A percentile compares a stretch with the other conserved stretches of the same genome.
Conservation (phyloP, 2,888 invertebrate genomes). For the Melinaea menophilus region DNA sequence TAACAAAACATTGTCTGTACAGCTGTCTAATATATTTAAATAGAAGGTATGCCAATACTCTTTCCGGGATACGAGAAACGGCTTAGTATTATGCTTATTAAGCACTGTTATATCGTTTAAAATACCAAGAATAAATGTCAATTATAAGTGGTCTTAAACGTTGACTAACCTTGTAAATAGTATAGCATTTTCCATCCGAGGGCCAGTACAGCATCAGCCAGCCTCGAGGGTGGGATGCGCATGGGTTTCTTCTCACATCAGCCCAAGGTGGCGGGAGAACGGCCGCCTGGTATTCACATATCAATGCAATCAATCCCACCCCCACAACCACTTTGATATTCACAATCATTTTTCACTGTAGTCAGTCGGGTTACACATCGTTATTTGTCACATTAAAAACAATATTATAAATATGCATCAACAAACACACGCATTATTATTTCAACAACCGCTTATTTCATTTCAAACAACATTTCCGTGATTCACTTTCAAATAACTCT, state of each 20-base stretch:
- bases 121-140: neutral
- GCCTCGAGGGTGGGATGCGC: conserved; percentile 86
- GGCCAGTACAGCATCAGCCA: conserved; percentile 94
- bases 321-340: conserved; percentile 53
- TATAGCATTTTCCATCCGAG: conserved; percentile 89
- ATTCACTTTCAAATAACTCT: conserved; percentile 26
- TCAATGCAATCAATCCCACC: conserved; percentile 61
- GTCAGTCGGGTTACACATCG: neutral
- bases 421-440: conserved; percentile 4
- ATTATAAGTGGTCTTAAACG: neutral
- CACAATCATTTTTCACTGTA: conserved; percentile 6
- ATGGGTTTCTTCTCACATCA: conserved; percentile 88
- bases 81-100: neutral
- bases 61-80: neutral
- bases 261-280: conserved; percentile 93
- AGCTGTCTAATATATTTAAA: neutral
- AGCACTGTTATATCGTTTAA: neutral
- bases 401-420: conserved; percentile 14
- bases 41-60: neutral
- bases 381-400: conserved; percentile 1
- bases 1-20: too few species aligned
- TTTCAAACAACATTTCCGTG: conserved; percentile 25
- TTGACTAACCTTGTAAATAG: conserved; percentile 84
- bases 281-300: conserved; percentile 75
- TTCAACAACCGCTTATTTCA: conserved; percentile 16